A percentile compares a stretch with the other conserved stretches of the same genome.
Conservation (phyloP, 2,113 vertebrate genomes). For the Dipodomys spectabilis region DNA sequence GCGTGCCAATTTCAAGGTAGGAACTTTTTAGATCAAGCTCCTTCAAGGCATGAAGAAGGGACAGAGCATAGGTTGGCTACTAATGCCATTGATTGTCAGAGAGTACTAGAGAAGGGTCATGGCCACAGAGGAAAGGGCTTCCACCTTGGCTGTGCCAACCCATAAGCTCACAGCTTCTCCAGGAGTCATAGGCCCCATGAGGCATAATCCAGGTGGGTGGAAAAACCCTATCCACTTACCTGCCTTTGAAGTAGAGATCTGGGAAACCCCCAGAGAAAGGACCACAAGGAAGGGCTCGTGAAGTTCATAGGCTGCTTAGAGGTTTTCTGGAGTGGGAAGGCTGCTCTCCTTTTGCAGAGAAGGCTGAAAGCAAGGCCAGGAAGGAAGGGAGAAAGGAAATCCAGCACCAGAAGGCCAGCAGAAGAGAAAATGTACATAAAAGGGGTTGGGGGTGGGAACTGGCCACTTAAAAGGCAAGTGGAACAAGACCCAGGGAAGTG, state of each 20-base stretch:
- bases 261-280: not conserved
- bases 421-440: not conserved
- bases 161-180: not conserved
- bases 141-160: not conserved
- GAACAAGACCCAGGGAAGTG: not conserved
- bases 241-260: conserved; percentile 48
- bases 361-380: not conserved
- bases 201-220: not conserved
- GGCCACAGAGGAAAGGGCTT: not conserved
- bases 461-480: conserved; percentile 15
- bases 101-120: not conserved
- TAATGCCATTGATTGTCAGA: conserved; percentile 18
- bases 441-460: not conserved
- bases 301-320: not conserved
- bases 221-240: not conserved
- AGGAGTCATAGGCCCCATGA: not conserved
- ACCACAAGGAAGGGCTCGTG: not conserved
- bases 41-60: conserved; percentile 22
- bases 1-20: not conserved
- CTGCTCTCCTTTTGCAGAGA: not conserved
- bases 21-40: not conserved
- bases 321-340: not conserved
- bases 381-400: not conserved
- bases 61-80: not conserved
- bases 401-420: not conserved